These are phyloP conservation scores for Calyptomena viridis DNA, from an alignment of 2,113 vertebrate species.

Conservation along the genomic window DNA sequence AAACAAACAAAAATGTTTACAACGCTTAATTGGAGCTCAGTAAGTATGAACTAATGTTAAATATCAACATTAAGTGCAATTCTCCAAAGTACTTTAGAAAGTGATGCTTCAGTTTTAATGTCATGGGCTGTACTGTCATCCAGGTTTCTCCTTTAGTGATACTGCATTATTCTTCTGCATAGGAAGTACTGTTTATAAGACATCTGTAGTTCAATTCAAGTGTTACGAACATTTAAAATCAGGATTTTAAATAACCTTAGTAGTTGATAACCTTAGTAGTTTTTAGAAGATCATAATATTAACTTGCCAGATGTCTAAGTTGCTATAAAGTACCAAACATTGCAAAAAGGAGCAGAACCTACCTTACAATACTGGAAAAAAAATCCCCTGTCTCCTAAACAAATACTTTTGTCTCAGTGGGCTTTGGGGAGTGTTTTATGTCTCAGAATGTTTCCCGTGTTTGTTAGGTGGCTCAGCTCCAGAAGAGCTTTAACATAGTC, in stretches of 20 bases:
- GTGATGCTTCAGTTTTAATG: not conserved
- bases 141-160: not conserved
- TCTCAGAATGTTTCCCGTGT: not conserved
- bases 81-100: not conserved
- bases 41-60: not conserved
- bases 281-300: not conserved
- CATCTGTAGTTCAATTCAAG: not conserved
- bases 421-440: not conserved
- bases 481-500: not conserved
- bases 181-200: not conserved
- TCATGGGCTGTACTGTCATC: not conserved
- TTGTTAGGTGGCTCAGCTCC: conserved; percentile 25
- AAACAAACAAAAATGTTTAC: not conserved
- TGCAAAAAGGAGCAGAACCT: not conserved
- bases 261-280: not conserved
- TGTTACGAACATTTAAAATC: not conserved
- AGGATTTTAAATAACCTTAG: not conserved
- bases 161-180: not conserved
- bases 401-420: not conserved
- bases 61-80: not conserved
- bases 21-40: not conserved
- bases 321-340: not conserved
- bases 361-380: not conserved
- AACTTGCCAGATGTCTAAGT: not conserved
- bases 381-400: not conserved